Base-by-base conservation (phyloP, 2,888 invertebrate genomes). In the Himalopsyche anomala region DNA sequence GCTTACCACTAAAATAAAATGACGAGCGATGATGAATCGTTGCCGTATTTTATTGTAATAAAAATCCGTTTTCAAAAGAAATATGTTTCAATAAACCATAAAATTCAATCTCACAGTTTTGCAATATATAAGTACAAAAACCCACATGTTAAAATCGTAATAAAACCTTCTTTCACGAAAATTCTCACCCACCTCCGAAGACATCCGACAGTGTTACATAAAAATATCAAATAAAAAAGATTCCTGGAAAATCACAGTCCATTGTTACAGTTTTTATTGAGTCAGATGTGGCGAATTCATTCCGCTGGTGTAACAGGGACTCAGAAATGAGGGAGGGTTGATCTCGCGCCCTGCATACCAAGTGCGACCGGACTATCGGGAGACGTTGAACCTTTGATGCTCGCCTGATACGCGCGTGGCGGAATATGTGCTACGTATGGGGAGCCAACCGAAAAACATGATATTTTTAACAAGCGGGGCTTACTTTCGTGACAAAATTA, bases 261-360 rank as follows among this genome's bases (percentile, higher is more conserved):
- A 62, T 62, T 62, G 62, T 62, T 62, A 62, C 28, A 28, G 62
- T 62, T 62, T 62, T 62, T 62, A 62, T 62, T 62, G 62, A 62
- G 62, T 62, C 62, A 62, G 62, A 62, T 62, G 62, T 62, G 62
- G 62, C 62, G 62, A 62, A 51, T 54, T 83, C 74, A 62, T 45
- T 69, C 51, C 69, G 19, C 45, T 40, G 45, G 42, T 69, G 51
- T 74, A 74, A 62, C 62, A 62, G 28, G 62, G 62, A 28, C 62
- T n/a, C 62, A 62, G 62, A 19, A 51, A 62, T 62, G 62, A 74
- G 83, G 74, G 74, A 38, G 83, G 74, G 40, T 42, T 17, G 17
- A 54, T 69, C 36, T 51, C 55, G 74, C 55, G 69, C 42, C n/a
- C 83, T 36, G 83, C 83, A 83, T 83, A 83, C 83, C 40, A 83